Conservation (phyloP, 1,140 invertebrate species). For the Rhizoglyphus robini region DNA sequence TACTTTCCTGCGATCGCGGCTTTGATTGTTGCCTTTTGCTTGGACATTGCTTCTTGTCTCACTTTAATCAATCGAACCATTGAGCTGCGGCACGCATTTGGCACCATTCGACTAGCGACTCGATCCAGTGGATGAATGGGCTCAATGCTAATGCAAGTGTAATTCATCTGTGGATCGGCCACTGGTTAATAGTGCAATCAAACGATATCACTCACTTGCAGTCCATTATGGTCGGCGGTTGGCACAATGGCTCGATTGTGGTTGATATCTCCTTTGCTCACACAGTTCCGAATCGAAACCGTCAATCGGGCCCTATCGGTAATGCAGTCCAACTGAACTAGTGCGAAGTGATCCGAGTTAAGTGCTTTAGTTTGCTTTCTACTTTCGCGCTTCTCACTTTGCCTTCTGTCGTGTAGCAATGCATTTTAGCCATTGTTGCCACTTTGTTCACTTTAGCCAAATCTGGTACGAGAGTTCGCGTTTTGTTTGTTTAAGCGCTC, state of each 20-base stretch:
- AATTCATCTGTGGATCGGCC: slow-evolving; percentile 2
- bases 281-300: too few relatives aligned
- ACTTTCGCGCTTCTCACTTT: too few relatives aligned
- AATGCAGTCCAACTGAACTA: not conserved
- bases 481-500: too few relatives aligned
- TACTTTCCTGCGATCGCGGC: not conserved
- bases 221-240: slow-evolving; percentile 5
- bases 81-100: not conserved
- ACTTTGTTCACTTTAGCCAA: too few relatives aligned
- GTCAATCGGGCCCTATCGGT: not conserved
- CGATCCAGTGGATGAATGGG: not conserved
- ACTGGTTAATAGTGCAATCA: not conserved
- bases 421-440: not conserved
- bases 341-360: not conserved
- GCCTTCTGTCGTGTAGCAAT: not conserved
- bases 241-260: slow-evolving; percentile 6
- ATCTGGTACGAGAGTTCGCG: not conserved
- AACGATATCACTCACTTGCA: not conserved
- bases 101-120: not conserved
- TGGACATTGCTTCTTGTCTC: not conserved
- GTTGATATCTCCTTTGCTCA: not conserved
- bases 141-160: not conserved
- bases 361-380: too few relatives aligned
- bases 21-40: not conserved
- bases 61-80: slow-evolving; percentile 6